A percentile compares a stretch with the other conserved stretches of the same genome.
Conservation (phyloP, 2,888 invertebrate genomes). For the Escarpia spicata region DNA sequence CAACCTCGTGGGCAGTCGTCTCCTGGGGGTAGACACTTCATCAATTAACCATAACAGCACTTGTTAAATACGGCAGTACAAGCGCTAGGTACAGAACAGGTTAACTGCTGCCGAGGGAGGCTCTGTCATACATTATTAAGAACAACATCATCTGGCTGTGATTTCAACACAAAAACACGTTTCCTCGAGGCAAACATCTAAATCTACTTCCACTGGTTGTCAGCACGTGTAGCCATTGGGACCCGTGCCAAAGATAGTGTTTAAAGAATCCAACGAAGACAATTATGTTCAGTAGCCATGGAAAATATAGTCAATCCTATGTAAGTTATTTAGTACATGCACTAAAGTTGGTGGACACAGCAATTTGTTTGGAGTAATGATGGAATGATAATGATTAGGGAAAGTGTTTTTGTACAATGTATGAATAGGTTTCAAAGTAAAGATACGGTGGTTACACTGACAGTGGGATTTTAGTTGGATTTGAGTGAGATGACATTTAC, state of each 20-base stretch:
- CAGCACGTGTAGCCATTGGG: not conserved
- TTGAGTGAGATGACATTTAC: no score
- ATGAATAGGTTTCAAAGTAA: no score
- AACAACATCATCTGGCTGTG: not conserved
- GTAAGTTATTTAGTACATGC: no score
- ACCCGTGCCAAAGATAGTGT: not conserved
- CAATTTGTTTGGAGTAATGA: no score
- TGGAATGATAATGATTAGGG: no score
- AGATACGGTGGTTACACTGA: no score
- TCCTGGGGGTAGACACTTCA: conserved; percentile 64
- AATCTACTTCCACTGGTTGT: not conserved
- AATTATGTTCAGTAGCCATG: not conserved
- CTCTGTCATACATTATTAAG: not conserved
- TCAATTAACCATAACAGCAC: not conserved
- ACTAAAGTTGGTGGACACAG: no score
- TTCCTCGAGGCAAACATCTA: not conserved
- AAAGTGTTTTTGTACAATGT: no score
- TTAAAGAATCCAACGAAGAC: not conserved
- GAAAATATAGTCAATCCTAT: no score
- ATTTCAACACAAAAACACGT: not conserved
- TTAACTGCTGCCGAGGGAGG: not conserved
- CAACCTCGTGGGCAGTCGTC: conserved; percentile 80
- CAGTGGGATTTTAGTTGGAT: no score
- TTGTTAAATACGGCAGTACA: not conserved
- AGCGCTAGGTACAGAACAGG: not conserved